Percentiles rank a stretch among this genome's conserved stretches.
These are phyloP conservation scores for Hassar affinis DNA, from an alignment of 2,113 vertebrate species.

Conservation along the genomic window DNA sequence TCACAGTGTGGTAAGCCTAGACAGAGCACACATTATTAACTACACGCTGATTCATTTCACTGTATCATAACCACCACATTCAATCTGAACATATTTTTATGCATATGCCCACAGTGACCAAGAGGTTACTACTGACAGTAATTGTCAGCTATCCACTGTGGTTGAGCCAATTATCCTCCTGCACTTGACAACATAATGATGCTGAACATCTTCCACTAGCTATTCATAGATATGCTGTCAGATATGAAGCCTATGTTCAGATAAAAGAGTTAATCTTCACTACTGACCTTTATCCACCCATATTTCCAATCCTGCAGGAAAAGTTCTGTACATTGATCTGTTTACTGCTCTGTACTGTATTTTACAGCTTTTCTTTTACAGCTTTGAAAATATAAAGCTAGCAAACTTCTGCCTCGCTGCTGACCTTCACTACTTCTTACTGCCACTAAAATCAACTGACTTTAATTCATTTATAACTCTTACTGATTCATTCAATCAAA, in stretches of 20 bases:
- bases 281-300: neutral
- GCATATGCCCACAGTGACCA: neutral
- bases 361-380: neutral
- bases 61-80: neutral
- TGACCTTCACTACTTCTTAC: neutral
- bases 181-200: too few species aligned
- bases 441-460: neutral
- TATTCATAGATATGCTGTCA: too few species aligned
- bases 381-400: neutral
- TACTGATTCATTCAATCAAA: neutral
- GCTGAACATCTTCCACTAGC: too few species aligned
- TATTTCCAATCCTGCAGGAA: neutral
- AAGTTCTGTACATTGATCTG: neutral
- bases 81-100: neutral
- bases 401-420: neutral
- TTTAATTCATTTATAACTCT: neutral
- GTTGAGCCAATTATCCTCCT: too few species aligned
- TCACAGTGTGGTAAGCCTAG: neutral
- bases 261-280: neutral
- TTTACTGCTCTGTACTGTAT: neutral
- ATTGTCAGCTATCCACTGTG: too few species aligned
- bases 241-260: too few species aligned
- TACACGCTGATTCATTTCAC: neutral
- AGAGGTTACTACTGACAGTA: too few species aligned
- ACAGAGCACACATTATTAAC: neutral